A percentile compares a stretch with the other conserved stretches of the same genome.
phyloP scores from a whole-genome alignment of 2,888 invertebrate genomes.

The Ceriagrion tenellum region DNA sequence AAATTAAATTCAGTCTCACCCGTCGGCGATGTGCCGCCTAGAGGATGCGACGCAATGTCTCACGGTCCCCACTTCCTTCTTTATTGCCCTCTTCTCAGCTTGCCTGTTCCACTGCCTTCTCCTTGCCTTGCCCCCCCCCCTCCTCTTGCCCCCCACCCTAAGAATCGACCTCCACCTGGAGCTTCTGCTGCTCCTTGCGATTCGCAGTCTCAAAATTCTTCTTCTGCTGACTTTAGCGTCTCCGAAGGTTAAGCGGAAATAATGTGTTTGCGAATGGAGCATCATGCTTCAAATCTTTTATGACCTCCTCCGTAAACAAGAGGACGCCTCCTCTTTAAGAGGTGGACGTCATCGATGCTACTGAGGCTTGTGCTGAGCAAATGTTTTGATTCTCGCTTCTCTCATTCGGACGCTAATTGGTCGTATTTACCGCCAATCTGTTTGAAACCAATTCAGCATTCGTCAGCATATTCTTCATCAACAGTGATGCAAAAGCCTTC shows the following conservation, averaged over 20 bases:
- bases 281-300: neutral
- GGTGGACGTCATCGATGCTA: neutral
- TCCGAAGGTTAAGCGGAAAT: neutral
- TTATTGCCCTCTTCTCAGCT: neutral
- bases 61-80: neutral
- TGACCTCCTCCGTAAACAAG: neutral
- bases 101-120: neutral
- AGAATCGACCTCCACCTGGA: neutral
- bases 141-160: neutral
- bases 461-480: neutral
- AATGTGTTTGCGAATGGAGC: neutral
- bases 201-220: neutral
- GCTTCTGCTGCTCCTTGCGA: neutral
- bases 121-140: neutral
- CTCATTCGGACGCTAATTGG: conserved; percentile 3
- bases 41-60: conserved; percentile 9
- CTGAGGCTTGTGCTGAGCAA: conserved; percentile 1
- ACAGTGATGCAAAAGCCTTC: neutral
- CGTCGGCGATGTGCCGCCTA: neutral
- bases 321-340: neutral
- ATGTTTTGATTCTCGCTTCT: neutral
- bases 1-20: neutral
- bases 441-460: neutral
- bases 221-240: neutral
- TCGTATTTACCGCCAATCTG: neutral